A percentile compares a stretch with the other conserved stretches of the same genome.
Conservation (phyloP, 2,113 vertebrate species). For the Pangasianodon hypophthalmus region DNA sequence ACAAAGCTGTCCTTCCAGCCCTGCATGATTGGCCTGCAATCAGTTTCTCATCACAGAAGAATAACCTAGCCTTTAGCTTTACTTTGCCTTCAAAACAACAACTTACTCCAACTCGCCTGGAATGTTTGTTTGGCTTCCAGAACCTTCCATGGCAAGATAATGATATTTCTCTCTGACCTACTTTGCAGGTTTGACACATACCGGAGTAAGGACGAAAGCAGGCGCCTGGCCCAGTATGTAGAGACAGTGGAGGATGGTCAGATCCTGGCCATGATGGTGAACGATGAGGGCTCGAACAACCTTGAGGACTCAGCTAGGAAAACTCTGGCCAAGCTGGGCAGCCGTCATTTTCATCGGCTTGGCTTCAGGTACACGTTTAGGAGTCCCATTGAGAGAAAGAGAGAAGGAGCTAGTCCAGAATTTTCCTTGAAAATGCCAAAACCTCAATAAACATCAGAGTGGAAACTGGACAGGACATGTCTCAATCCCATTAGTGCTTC, state of each 20-base stretch:
- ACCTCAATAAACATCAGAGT: background rate
- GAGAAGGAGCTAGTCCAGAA: too few relatives aligned
- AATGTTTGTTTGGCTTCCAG: slow-evolving; percentile 45
- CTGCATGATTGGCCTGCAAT: slow-evolving; percentile 13
- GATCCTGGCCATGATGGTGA: slow-evolving; percentile 88
- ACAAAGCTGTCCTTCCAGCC: slow-evolving; percentile 34
- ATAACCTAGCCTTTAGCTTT: slow-evolving; percentile 23
- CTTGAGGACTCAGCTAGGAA: slow-evolving; percentile 88
- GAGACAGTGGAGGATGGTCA: slow-evolving; percentile 74
- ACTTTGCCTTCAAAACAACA: slow-evolving; percentile 27
- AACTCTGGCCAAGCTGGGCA: slow-evolving; percentile 85
- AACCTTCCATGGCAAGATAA: slow-evolving; percentile 10
- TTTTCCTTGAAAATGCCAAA: background rate
- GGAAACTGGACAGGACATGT: background rate
- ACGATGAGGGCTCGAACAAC: slow-evolving; percentile 93
- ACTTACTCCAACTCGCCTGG: slow-evolving; percentile 11
- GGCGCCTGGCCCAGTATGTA: slow-evolving; percentile 85
- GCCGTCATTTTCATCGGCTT: slow-evolving; percentile 85
- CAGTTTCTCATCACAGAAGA: background rate
- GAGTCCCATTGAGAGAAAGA: background rate
- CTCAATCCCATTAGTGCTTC: background rate
- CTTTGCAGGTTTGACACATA: slow-evolving; percentile 91
- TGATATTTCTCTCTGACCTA: slow-evolving; percentile 38
- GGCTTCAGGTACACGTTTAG: slow-evolving; percentile 84
- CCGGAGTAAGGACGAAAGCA: slow-evolving; percentile 85